Evolutionary conservation across 2,888 invertebrate genomes (phyloP).

Genomic region (Macrosoma leucophasiata): DNA sequence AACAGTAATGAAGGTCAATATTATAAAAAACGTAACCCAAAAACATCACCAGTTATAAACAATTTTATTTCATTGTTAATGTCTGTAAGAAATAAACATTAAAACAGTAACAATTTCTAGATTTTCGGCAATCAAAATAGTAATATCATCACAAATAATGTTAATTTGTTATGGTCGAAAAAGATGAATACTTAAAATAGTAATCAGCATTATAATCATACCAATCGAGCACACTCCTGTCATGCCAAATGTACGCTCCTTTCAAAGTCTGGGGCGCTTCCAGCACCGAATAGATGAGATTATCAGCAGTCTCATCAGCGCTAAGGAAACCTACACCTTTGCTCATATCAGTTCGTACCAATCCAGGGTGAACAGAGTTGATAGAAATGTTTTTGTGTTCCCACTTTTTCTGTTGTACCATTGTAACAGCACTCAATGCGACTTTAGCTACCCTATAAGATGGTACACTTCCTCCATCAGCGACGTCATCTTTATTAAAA

Average conservation of each 20-base stretch:
- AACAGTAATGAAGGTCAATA: no score
- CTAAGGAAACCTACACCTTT: constrained; percentile 73
- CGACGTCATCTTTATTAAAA: constrained; percentile 9
- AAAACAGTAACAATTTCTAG: no score
- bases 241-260: constrained; percentile 79
- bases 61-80: no score
- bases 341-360: constrained; percentile 85
- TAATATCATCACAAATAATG: constrained; percentile 1
- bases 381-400: constrained; percentile 42
- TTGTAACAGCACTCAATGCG: constrained; percentile 78
- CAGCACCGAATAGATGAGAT: constrained; percentile 70
- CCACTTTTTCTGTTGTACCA: constrained; percentile 78
- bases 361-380: constrained; percentile 83
- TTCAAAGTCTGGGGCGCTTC: constrained; percentile 65
- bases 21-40: no score
- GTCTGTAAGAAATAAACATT: no score
- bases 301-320: constrained; percentile 72
- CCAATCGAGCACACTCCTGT: constrained; percentile 76
- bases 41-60: no score
- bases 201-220: constrained; percentile 30
- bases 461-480: constrained; percentile 67
- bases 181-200: constrained; percentile 4
- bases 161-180: no score
- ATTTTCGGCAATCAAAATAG: no score
- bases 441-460: constrained; percentile 81